Evolutionary conservation across 2,797 vertebrate genomes (phyloP), one percentile per base, ranked within the genome.

Genomic region (Choloepus didactylus): DNA sequence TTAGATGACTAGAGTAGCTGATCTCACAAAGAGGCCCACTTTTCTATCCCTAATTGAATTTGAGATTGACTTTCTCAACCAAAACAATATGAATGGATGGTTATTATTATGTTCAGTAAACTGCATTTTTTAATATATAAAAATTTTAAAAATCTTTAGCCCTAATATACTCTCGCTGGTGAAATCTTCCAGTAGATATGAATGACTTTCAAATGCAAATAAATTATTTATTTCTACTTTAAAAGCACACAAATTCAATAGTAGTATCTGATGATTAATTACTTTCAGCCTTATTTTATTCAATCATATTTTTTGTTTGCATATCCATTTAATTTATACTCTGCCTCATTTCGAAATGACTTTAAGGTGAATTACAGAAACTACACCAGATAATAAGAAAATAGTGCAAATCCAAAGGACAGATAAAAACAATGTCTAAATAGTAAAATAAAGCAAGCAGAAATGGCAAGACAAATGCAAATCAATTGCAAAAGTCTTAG

Each of bases 51-150:
- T 96, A 85, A 93, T 67, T 97, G 87, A 97, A 91, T 64, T 41
- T 80, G 70, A 96, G 70, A 95, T 95, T 75, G 75, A 41, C 56
- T 95, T 95, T 96, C 79, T 86, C 69, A 64, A 66, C 29, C 83
- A 41, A 94, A 82, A 46, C 38, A 92, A 79, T 64, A 46, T 56
- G 44, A 94, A 90, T 70, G 38, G 2, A 27, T n/a, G 21, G 1
- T 56, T 79, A 5, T 31, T 91, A 80, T 73, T 46, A 23, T 15
- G 60, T 93, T 86, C 44, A 70, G 44, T 76, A 91, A 44, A 16
- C 41, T 79, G 44, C 44, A 8, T 77, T 38, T 81, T 90, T 92
- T 79, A 75, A 80, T 21, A 72, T 81, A 4, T 49, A 90, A 64
- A 94, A 49, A n/a, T 83, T 94, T 69, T 2, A 15, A 76, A 91